Evolutionary conservation across 2,888 invertebrate genomes (phyloP).

Genomic region (Drosophila cracens): DNA sequence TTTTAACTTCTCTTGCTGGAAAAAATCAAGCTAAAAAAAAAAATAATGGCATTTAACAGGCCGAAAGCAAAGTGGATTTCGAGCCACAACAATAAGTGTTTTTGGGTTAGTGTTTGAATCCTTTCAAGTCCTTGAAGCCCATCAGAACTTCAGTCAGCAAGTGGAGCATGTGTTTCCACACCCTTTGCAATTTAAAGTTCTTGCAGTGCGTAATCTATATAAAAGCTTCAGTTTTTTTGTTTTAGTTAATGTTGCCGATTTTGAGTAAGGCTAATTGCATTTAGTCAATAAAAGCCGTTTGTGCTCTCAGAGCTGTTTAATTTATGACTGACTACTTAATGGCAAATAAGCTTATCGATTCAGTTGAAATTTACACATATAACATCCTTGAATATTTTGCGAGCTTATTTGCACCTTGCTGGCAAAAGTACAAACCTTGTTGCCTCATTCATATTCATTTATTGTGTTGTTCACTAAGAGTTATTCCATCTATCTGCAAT

Average conservation of each 20-base stretch:
- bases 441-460: constrained; percentile 77
- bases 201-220: background rate
- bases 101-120: constrained; percentile 24
- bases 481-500: constrained; percentile 51
- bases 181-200: background rate
- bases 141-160: constrained; percentile 27
- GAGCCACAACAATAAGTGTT: constrained; percentile 41
- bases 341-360: constrained; percentile 11
- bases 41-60: constrained; percentile 57
- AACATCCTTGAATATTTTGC: constrained; percentile 1
- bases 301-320: background rate
- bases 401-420: constrained; percentile 11
- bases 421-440: constrained; percentile 22
- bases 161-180: background rate
- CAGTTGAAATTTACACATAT: background rate
- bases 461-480: constrained; percentile 58
- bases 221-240: background rate
- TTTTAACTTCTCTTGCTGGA: constrained; percentile 31
- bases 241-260: too few relatives aligned
- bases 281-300: background rate
- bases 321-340: constrained; percentile 1
- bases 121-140: constrained; percentile 40
- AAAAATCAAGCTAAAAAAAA: constrained; percentile 24
- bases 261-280: background rate
- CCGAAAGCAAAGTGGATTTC: constrained; percentile 48